A percentile compares a stretch with the other conserved stretches of the same genome.
Conservation (phyloP, 2,113 vertebrate genomes). For the Bungarus multicinctus region DNA sequence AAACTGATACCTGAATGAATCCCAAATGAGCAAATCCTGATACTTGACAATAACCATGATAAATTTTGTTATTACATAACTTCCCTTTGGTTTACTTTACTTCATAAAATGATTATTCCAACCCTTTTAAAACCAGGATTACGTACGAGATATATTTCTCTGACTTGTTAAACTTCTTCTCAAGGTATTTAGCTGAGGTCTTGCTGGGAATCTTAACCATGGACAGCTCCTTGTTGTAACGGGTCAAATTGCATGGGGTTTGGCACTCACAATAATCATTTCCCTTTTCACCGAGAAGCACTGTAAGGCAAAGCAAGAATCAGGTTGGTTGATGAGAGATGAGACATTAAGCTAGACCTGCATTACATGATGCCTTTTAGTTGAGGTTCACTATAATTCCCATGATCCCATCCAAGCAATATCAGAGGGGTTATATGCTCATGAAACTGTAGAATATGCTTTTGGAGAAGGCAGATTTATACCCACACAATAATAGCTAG, state of each 20-base stretch:
- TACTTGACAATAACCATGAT: neutral
- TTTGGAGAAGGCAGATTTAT: neutral
- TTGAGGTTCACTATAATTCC: no score
- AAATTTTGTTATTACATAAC: neutral
- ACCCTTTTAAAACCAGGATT: neutral
- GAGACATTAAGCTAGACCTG: neutral
- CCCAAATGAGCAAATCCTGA: neutral
- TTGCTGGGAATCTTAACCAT: constrained; percentile 99
- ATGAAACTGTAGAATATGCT: neutral
- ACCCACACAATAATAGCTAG: neutral
- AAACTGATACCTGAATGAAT: neutral
- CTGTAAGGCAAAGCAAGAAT: constrained; percentile 63
- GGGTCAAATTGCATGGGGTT: constrained; percentile 95
- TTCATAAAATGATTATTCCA: neutral
- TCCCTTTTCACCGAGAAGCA: constrained; percentile 89
- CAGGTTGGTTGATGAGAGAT: neutral
- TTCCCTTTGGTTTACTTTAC: neutral
- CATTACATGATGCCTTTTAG: neutral
- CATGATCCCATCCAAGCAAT: neutral
- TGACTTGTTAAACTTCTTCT: constrained; percentile 98
- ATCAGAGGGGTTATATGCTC: neutral
- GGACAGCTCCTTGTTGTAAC: constrained; percentile 98
- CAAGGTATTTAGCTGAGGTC: constrained; percentile 95
- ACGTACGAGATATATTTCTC: constrained; percentile 98
- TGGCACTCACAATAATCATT: constrained; percentile 91